A percentile compares a stretch with the other conserved stretches of the same genome.
phyloP scores from a whole-genome alignment of 1,140 invertebrate species.

The Heliconius hewitsoni region DNA sequence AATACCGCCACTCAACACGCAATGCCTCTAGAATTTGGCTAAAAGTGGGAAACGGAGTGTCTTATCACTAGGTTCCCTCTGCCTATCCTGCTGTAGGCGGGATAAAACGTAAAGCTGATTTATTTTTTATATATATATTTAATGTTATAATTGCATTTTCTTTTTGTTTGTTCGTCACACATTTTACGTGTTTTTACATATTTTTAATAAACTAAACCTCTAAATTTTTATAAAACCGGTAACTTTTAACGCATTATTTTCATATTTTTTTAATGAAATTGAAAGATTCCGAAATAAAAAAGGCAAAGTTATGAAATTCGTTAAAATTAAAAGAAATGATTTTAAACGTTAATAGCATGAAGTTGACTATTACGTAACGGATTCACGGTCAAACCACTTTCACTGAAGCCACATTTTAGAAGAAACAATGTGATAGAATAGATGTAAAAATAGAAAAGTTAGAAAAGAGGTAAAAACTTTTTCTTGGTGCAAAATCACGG shows the following conservation, averaged over 20 bases:
- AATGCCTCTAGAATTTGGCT: too few relatives aligned
- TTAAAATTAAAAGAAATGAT: not conserved
- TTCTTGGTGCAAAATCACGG: conserved; percentile 15
- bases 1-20: too few relatives aligned
- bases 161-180: too few relatives aligned
- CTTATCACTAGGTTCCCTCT: too few relatives aligned
- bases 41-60: too few relatives aligned
- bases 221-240: too few relatives aligned
- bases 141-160: too few relatives aligned
- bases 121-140: not conserved
- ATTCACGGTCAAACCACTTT: conserved; percentile 11
- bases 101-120: too few relatives aligned
- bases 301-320: not conserved
- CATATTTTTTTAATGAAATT: not conserved
- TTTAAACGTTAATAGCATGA: not conserved
- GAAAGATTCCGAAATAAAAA: not conserved
- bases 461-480: conserved; percentile 21
- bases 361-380: not conserved
- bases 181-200: too few relatives aligned
- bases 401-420: conserved; percentile 1
- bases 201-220: too few relatives aligned
- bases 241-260: too few relatives aligned
- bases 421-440: conserved; percentile 14
- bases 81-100: too few relatives aligned
- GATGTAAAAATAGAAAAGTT: conserved; percentile 22